Conservation (phyloP, 2,113 vertebrate genomes). For the Tupaia chinensis region DNA sequence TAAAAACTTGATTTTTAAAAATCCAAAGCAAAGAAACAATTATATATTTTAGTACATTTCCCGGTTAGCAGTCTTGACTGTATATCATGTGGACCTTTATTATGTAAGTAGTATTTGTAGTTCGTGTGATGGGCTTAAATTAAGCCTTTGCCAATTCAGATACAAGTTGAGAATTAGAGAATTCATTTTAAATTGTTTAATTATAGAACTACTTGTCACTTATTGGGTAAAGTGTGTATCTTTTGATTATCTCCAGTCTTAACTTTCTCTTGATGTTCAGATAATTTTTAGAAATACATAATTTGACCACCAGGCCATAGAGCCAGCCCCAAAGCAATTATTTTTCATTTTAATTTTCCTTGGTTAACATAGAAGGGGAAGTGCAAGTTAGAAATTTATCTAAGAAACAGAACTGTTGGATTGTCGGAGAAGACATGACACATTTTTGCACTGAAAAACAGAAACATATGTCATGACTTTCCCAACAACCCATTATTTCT, state of each 20-base stretch:
- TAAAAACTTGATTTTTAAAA: conserved; percentile 29
- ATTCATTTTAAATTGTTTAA: conserved; percentile 16
- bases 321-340: too few relatives aligned
- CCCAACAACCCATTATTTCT: too few relatives aligned
- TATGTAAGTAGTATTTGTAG: neutral
- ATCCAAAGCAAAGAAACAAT: neutral
- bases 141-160: neutral
- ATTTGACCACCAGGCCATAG: neutral
- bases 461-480: too few relatives aligned
- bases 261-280: neutral
- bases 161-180: conserved; percentile 2
- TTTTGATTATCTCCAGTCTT: conserved; percentile 41
- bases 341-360: neutral
- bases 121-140: neutral
- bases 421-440: too few relatives aligned
- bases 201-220: conserved; percentile 4
- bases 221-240: neutral
- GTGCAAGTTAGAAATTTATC: conserved; percentile 22
- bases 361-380: conserved; percentile 58
- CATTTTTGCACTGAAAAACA: too few relatives aligned
- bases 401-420: too few relatives aligned
- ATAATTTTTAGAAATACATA: neutral
- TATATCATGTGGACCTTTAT: neutral
- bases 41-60: neutral
- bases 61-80: neutral